These are phyloP conservation scores for Odontomachus brunneus DNA, from an alignment of 1,140 invertebrate genomes.

Conservation along the genomic window DNA sequence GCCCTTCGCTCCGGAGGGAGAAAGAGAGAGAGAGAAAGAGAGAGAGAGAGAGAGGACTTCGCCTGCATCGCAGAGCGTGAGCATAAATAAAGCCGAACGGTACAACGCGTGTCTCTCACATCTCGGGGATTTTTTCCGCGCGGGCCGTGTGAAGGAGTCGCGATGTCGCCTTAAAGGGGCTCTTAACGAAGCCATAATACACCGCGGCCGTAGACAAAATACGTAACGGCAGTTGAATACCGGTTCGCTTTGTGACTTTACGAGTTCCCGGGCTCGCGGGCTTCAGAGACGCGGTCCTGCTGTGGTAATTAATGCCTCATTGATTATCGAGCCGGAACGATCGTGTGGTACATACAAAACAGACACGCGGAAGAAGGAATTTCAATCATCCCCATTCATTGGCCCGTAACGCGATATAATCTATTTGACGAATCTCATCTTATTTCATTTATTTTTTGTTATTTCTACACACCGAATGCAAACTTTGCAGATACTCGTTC, in stretches of 20 bases:
- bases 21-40: background rate
- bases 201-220: constrained; percentile 33
- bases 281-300: background rate
- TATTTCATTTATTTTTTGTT: too few species aligned
- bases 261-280: background rate
- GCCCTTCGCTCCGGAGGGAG: background rate
- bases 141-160: constrained; percentile 5
- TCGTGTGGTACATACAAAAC: background rate
- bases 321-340: constrained; percentile 2
- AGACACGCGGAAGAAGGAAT: background rate
- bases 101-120: constrained; percentile 53
- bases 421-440: too few species aligned
- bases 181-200: constrained; percentile 48
- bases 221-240: constrained; percentile 50
- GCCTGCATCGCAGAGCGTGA: background rate
- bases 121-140: constrained; percentile 15
- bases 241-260: constrained; percentile 27
- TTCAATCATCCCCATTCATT: background rate
- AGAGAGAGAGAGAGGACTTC: background rate
- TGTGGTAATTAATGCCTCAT: constrained; percentile 32
- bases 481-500: too few species aligned
- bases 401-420: too few species aligned
- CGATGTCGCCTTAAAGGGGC: constrained; percentile 40
- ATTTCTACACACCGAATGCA: too few species aligned
- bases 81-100: constrained; percentile 54